phyloP scores from a whole-genome alignment of 2,797 vertebrate species.

The Sarcophilus harrisii region DNA sequence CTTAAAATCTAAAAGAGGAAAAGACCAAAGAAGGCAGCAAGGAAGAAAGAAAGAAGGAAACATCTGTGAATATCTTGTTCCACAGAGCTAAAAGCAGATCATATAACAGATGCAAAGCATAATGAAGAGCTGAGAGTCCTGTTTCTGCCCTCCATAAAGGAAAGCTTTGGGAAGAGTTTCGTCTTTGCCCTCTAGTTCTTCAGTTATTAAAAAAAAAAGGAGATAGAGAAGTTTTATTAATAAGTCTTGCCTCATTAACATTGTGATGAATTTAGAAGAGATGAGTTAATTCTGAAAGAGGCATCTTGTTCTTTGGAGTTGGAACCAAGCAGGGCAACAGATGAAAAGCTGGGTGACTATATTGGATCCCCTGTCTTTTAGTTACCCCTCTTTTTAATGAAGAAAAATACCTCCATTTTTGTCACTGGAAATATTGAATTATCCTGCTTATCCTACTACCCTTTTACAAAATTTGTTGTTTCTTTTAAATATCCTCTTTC shows the following conservation, averaged over 20 bases:
- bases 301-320: neutral
- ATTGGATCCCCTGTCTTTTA: neutral
- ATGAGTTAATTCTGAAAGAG: neutral
- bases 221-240: neutral
- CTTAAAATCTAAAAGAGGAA: neutral
- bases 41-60: neutral
- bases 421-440: neutral
- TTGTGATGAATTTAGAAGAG: neutral
- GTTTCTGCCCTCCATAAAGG: neutral
- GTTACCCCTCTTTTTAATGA: neutral
- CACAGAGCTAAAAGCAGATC: neutral
- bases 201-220: neutral
- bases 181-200: neutral
- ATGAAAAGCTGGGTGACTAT: neutral
- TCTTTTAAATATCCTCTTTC: neutral
- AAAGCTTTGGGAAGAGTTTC: neutral
- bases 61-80: neutral
- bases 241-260: neutral
- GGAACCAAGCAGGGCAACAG: neutral
- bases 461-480: neutral
- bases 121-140: neutral
- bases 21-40: neutral
- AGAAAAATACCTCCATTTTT: neutral
- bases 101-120: neutral
- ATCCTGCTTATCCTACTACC: neutral